Conservation (phyloP, 2,797 vertebrate genomes). For the Rachycentron canadum region DNA sequence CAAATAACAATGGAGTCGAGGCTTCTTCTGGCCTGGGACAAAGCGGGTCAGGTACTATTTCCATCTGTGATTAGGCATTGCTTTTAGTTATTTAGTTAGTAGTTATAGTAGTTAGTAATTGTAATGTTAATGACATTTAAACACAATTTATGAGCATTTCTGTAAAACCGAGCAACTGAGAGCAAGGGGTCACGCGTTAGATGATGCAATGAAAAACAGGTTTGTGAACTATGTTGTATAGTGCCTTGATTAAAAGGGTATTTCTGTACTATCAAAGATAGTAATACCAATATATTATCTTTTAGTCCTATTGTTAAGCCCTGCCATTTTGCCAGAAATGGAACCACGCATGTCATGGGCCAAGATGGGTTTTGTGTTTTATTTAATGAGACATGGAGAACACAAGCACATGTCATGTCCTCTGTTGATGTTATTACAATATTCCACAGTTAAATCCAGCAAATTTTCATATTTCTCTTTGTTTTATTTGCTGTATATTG, state of each 20-base stretch:
- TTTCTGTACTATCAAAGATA: not conserved
- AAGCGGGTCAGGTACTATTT: no score
- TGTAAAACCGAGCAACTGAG: not conserved
- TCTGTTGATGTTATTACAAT: not conserved
- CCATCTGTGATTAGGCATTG: no score
- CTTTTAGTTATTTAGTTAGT: no score
- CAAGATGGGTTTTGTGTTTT: not conserved
- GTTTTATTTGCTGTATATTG: not conserved
- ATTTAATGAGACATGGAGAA: not conserved
- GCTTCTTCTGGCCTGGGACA: no score
- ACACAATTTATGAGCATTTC: not conserved
- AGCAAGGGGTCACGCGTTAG: no score
- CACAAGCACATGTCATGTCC: not conserved
- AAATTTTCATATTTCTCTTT: not conserved
- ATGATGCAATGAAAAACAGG: no score
- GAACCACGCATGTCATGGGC: not conserved
- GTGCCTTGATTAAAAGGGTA: not conserved
- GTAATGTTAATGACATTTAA: no score
- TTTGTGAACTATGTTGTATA: not conserved
- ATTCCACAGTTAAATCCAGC: constrained; percentile 8
- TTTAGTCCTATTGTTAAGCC: not conserved
- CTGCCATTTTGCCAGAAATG: not conserved
- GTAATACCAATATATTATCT: not conserved
- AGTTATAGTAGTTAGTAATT: no score
- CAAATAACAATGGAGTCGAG: not conserved